Base-by-base conservation (phyloP, 2,113 vertebrate species). In the Merops nubicus region DNA sequence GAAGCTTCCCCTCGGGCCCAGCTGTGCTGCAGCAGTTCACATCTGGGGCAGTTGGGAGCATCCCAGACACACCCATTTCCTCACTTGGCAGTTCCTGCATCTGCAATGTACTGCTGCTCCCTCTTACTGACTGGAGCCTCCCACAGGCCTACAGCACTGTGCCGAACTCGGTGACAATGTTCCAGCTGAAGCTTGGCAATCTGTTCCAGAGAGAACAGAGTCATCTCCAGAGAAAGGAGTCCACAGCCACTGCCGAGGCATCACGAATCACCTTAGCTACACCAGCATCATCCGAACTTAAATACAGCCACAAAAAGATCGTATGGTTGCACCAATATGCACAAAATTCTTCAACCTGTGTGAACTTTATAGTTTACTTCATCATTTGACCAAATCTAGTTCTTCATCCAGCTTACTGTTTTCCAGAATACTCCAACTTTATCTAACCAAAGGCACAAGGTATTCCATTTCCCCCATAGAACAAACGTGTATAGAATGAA, bases 11-110 rank as follows among this genome's bases (percentile, higher is more conserved):
- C 69, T 87, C 25, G 4, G 36, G 29, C 29, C 38, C 67, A 78
- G 54, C 72, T 60, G 40, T 7, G 50, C 64, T 38, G 68, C 76
- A 84, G 77, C n/a, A 18, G 7, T 33, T 69, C 56, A 31, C 72
- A 56, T 2, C 18, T 50, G 23, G 20, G 36, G 17, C 31, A n/a
- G 34, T 40, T 20, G 7, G 0, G 0, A 23, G 2, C 8, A 14
- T 34, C 42, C 47, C 65, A 68, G 36, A 17, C 11, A 17, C 0
- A 2, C 0, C 6, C 25, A 3, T 40, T 50, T 83, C 23, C 51
- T 75, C 16, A 65, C 42, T 36, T 7, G 5, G 38, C 33, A 12
- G 50, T 88, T 80, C 56, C 63, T 7, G 1, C 7, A 47, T 26
- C 36, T 62, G 40, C 31, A 74, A 50, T 53, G 3, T 11, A 48